phyloP scores from a whole-genome alignment of 2,797 vertebrate species.

The Silurus aristotelis region DNA sequence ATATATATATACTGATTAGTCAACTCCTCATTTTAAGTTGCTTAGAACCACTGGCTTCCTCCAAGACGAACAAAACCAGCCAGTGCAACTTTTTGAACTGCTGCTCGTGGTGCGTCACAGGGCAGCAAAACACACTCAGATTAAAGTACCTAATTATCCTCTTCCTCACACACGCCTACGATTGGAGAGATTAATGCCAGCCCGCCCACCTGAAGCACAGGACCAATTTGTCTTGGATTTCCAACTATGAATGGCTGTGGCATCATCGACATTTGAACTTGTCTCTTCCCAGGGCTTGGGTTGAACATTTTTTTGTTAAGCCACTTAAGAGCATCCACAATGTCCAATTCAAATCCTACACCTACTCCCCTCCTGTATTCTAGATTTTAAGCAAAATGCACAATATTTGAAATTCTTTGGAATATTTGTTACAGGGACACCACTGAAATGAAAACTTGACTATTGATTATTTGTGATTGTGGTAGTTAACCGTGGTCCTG shows the following conservation, averaged over 20 bases:
- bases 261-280: not conserved
- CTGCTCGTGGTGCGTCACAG: not conserved
- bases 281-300: too few species aligned
- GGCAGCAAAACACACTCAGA: not conserved
- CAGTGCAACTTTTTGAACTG: not conserved
- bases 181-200: not conserved
- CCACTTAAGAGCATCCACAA: not conserved
- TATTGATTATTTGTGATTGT: too few species aligned
- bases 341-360: not conserved
- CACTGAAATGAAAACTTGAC: not conserved
- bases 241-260: not conserved
- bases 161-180: not conserved
- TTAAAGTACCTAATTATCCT: constrained; percentile 4
- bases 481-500: not conserved
- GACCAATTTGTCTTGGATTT: constrained; percentile 14
- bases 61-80: not conserved
- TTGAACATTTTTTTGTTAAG: not conserved
- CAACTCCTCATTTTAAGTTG: not conserved
- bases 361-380: not conserved
- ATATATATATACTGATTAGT: not conserved
- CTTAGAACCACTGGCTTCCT: not conserved
- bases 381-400: not conserved
- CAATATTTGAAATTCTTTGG: not conserved
- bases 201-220: not conserved
- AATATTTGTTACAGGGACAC: not conserved